Percentiles rank a stretch among this genome's conserved stretches.
Evolutionary conservation across 2,797 vertebrate genomes (phyloP).

Genomic region (Enteromius treurensis): DNA sequence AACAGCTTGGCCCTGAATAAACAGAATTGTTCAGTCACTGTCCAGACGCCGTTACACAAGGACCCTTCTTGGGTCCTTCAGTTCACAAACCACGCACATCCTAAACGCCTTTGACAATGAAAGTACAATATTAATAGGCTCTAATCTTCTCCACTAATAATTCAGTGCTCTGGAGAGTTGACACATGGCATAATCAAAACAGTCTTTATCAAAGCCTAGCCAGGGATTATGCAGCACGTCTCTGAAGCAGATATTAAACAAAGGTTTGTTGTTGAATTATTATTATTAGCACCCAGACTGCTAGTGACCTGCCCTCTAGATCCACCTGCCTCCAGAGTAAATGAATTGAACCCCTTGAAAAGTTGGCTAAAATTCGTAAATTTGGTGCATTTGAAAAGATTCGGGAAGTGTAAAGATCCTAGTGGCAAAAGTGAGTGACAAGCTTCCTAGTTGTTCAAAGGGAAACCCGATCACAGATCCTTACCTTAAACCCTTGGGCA

Average conservation of each 20-base stretch:
- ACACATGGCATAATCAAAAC: conserved; percentile 50
- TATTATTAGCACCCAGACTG: conserved; percentile 33
- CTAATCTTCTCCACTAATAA: conserved; percentile 47
- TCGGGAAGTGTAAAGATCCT: conserved; percentile 17
- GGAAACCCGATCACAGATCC: conserved; percentile 57
- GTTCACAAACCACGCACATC: conserved; percentile 22
- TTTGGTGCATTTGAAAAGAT: neutral
- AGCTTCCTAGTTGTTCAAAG: conserved; percentile 55
- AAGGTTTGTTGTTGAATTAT: conserved; percentile 40
- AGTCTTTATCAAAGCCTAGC: conserved; percentile 50
- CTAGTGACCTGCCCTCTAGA: conserved; percentile 31
- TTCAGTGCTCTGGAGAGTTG: conserved; percentile 40
- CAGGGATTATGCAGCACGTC: conserved; percentile 38
- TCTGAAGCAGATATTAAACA: conserved; percentile 50
- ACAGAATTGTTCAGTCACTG: conserved; percentile 7
- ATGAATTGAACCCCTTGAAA: neutral
- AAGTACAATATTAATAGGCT: conserved; percentile 41
- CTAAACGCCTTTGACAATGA: conserved; percentile 28
- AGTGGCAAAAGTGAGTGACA: conserved; percentile 56
- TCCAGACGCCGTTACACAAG: conserved; percentile 17
- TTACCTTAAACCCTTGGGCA: conserved; percentile 56
- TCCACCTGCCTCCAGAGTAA: neutral
- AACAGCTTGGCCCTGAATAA: conserved; percentile 18
- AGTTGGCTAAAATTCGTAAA: neutral
- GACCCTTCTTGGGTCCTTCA: conserved; percentile 29